Evolutionary conservation across 1,140 invertebrate genomes (phyloP).

Genomic region (Arctopsyche grandis): DNA sequence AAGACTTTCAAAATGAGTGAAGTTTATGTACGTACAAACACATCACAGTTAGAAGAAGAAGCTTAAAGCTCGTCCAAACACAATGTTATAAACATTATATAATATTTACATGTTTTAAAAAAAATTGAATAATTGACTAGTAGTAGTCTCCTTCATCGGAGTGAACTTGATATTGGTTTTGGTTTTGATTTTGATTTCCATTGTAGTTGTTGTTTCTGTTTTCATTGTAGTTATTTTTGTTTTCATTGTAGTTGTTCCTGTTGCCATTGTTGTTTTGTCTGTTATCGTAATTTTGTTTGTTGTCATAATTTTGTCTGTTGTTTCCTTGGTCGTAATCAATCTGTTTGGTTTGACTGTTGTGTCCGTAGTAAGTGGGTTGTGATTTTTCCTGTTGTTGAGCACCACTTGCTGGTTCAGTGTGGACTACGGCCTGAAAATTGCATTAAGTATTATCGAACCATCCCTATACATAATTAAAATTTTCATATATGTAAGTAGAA

Average conservation of each 20-base stretch:
- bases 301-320: constrained; percentile 33
- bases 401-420: constrained; percentile 59
- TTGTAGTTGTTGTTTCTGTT: constrained; percentile 30
- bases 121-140: constrained; percentile 24
- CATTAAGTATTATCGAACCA: constrained; percentile 20
- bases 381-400: constrained; percentile 57
- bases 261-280: constrained; percentile 32
- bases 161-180: constrained; percentile 4
- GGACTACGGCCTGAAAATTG: constrained; percentile 61
- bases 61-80: too few relatives aligned
- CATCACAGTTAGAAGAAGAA: too few relatives aligned
- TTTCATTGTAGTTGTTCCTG: constrained; percentile 37
- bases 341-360: constrained; percentile 52
- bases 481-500: constrained; percentile 8
- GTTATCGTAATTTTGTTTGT: constrained; percentile 35
- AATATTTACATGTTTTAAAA: background rate
- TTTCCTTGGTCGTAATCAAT: constrained; percentile 57
- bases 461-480: background rate
- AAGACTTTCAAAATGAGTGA: background rate
- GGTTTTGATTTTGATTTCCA: constrained; percentile 3
- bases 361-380: constrained; percentile 57
- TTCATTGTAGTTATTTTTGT: constrained; percentile 38
- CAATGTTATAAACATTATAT: background rate
- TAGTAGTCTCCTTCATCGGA: constrained; percentile 38
- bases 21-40: too few relatives aligned